These are phyloP conservation scores for Romanogobio albipinnatus DNA, from an alignment of 2,113 vertebrate genomes.

Conservation along the genomic window DNA sequence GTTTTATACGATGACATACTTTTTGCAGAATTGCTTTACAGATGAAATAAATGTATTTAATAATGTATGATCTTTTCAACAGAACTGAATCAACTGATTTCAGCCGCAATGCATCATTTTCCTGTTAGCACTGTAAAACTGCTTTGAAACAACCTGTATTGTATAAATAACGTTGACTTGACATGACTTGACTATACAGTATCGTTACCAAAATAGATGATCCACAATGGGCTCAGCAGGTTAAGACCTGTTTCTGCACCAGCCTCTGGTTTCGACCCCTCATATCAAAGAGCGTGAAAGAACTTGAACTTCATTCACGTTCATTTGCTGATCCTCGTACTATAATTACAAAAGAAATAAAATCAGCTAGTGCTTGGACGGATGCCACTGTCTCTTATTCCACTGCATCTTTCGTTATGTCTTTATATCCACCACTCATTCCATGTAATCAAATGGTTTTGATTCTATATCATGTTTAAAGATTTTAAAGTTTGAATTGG, in stretches of 20 bases:
- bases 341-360: not conserved
- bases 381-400: not conserved
- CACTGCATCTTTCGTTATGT: not conserved
- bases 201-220: slow-evolving; percentile 61
- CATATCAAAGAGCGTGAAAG: slow-evolving; percentile 49
- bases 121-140: too few species aligned
- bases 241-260: slow-evolving; percentile 51
- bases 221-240: slow-evolving; percentile 58
- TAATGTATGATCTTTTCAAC: too few species aligned
- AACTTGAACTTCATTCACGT: slow-evolving; percentile 49
- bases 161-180: too few species aligned
- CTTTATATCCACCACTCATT: not conserved
- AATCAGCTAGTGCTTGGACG: not conserved
- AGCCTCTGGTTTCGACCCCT: slow-evolving; percentile 39
- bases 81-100: too few species aligned
- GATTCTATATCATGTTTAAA: not conserved
- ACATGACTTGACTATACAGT: not conserved
- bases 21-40: too few species aligned
- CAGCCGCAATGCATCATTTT: too few species aligned
- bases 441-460: not conserved
- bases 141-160: too few species aligned
- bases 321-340: slow-evolving; percentile 42
- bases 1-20: not conserved
- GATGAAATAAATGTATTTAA: too few species aligned
- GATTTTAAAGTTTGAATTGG: not conserved